Base-by-base conservation (phyloP, 2,888 invertebrate genomes). In the Macrosoma leucophasiata region DNA sequence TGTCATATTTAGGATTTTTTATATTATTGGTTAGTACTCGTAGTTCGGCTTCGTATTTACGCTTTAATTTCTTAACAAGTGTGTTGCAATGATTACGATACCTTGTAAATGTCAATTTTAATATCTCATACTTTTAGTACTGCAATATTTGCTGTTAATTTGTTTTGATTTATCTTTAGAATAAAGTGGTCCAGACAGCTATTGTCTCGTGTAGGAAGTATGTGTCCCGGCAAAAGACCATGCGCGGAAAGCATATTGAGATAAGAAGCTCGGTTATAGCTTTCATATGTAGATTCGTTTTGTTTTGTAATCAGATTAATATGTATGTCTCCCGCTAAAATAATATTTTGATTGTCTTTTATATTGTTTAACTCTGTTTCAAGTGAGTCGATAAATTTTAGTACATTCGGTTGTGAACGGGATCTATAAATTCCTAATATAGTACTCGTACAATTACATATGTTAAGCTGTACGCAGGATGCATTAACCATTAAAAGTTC, bases 131-230 rank as follows among this genome's bases (percentile, higher is more conserved):
- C n/a, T n/a, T 26, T 32, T 4, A 32, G 8, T 14, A 32, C 26
- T 8, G 26, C 26, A 19, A 32, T 26, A 11, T 20, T 13, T 8
- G 32, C 32, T 4, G 12, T 12, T 9, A 13, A 4, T 19, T 25
- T 32, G 3, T 19, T 20, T 13, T 13, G 31, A 23, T 27, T 9
- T 1, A 34, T 13, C 18, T 35, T 35, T 4, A 35, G 12, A 7
- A 35, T 35, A 14, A 35, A 20, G 23, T 35, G 35, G 11, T 35
- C 35, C 6, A 35, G 8, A 21, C 35, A 35, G 20, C 29, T 35
- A 4, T 14, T 13, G n/a, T 7, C 10, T 15, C 35, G 24, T 4
- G 35, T 35, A 3, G 29, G 35, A 4, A 35, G 8, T 4, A 14
- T 7, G 15, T 34, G 34, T 6, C 34, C 34, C 6, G 34, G 24